Base-by-base conservation (phyloP, 2,113 vertebrate species). In the Prionailurus viverrinus region DNA sequence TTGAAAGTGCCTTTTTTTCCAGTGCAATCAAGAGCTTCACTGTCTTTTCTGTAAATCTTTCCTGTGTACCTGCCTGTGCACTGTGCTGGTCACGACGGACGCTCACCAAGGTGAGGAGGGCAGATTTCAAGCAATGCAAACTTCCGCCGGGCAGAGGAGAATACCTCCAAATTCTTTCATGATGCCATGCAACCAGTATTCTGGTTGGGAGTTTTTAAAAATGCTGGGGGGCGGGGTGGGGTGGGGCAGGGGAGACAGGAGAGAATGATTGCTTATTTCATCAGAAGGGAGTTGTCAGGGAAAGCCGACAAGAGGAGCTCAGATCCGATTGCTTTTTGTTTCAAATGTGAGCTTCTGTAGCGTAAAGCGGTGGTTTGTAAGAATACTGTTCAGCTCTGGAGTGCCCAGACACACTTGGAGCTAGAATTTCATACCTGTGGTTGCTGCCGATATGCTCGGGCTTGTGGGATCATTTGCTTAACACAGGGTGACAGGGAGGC, bases 401-500 rank as follows among this genome's bases (percentile, higher is more conserved):
- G 58, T 69, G 25, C 89, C 15, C n/a, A 84, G 63, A 39, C 12
- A 58, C 2, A 23, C 92, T 94, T 91, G 80, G 45, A 92, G 80
- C 23, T 53, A 15, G 65, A 85, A 69, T 92, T 97, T 97, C 58
- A 83, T 73, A 69, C 69, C 71, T 81, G 51, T 78, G 48, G n/a
- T 94, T 65, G 84, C 88, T 78, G 76, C 27, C 76, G 69, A 51
- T 76, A 61, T 81, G 88, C 87, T 88, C 7, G 9, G 69, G 21
- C 69, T 94, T 95, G 33, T 84, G 89, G 79, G 81, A 61, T 92
- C 41, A 79, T 97, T 93, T 97, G 88, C 51, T 78, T 94, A 91
- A 93, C 21, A 4, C 33, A 2, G 85, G 85, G 45, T 97, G 95
- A 92, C 88, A 91, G 51, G 25, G 61, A 93, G 51, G 93, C 97